Percentiles rank a stretch among this genome's conserved stretches.
Conservation (phyloP, 2,797 vertebrate species). For the Valencia hispanica region DNA sequence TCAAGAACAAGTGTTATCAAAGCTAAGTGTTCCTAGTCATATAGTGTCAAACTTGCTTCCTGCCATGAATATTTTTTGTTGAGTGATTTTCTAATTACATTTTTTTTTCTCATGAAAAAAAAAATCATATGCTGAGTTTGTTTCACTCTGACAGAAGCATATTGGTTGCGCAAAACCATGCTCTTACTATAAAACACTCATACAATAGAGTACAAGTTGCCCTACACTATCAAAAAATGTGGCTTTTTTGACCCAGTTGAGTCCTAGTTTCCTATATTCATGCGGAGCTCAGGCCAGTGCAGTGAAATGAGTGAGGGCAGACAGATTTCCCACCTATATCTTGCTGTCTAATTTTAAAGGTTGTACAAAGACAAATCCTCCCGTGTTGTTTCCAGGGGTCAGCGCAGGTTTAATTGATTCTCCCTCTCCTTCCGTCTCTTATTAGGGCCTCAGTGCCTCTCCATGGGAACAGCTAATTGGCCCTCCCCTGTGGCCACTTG, state of each 20-base stretch:
- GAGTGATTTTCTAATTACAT: too few species aligned
- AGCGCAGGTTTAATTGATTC: slow-evolving; percentile 95
- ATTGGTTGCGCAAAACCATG: neutral
- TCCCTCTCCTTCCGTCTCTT: slow-evolving; percentile 89
- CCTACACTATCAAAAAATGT: neutral
- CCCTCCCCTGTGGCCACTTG: slow-evolving; percentile 91
- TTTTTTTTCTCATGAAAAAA: too few species aligned
- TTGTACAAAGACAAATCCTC: slow-evolving; percentile 31
- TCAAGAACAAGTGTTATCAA: too few species aligned
- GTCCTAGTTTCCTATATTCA: neutral
- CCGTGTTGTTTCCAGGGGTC: slow-evolving; percentile 86
- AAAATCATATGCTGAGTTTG: neutral
- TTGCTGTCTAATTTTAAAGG: slow-evolving; percentile 20
- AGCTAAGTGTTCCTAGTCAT: too few species aligned
- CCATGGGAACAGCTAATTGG: slow-evolving; percentile 95
- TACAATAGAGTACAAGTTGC: neutral
- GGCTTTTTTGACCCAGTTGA: neutral
- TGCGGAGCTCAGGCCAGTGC: neutral
- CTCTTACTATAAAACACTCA: neutral
- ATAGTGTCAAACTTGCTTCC: neutral
- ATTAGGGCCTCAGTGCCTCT: slow-evolving; percentile 91
- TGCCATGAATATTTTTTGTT: neutral
- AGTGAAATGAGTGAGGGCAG: slow-evolving; percentile 12
- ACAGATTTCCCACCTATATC: neutral
- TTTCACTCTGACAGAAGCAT: neutral